Evolutionary conservation across 2,113 vertebrate species (phyloP), one percentile per base, ranked within the genome.

Genomic region (Falcunculus frontatus): DNA sequence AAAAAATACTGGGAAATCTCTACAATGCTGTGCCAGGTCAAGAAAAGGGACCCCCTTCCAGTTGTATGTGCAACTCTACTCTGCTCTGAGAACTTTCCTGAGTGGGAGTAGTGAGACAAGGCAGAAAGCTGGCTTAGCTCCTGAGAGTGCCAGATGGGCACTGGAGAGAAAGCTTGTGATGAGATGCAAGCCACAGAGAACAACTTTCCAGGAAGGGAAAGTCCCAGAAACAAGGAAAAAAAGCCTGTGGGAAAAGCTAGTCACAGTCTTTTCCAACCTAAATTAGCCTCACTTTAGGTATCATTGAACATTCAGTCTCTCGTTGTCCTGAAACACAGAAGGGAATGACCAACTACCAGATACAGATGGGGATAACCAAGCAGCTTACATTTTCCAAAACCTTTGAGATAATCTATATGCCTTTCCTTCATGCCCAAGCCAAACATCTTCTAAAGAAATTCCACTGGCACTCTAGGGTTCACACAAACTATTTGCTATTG

Each of bases 131-230:
- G 82, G 60, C 78, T 95, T 52, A 53, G 74, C 35, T 85, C 72
- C 82, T 59, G 46, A 90, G 86, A 94, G 63, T 44, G 55, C 75
- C 92, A 96, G 90, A 85, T 96, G 90, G 90, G 77, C 44, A 62
- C 56, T 76, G 62, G 35, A 95, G 59, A 78, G 62, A 87, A 87
- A 79, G 27, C 29, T 65, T 88, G 39, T 72, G 68, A 55, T 70
- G 52, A 82, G 37, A 46, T 55, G 52, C 27, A 53, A 93, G 72
- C 67, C 75, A 91, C 63, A 67, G 55, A 65, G 59, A 87, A 74
- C 57, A 89, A 39, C 87, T 46, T 93, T 88, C 55, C 75, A 88
- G 75, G 75, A 88, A 78, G 35, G 55, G 59, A 79, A 90, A 95
- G 75, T 83, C 79, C 63, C 67, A 94, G 81, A 91, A 94, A 79